Percentiles rank a stretch among this genome's conserved stretches.
Evolutionary conservation across 1,140 invertebrate species (phyloP).

Genomic region (Luehdorfia chinensis): DNA sequence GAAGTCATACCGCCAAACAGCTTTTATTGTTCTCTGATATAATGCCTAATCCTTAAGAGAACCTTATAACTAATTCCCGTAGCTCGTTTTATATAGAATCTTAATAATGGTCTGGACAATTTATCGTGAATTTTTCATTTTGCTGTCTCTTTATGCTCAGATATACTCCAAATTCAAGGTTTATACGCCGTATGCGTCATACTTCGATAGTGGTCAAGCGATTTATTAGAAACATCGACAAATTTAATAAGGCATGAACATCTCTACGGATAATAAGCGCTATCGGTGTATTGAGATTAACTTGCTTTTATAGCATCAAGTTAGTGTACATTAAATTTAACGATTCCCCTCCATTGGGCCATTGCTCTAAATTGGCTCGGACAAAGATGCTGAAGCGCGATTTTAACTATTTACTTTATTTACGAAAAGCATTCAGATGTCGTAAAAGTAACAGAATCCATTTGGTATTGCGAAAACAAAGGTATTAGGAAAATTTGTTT

Average conservation of each 20-base stretch:
- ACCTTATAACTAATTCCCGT: too few species aligned
- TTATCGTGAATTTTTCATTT: too few species aligned
- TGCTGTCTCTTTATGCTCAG: too few species aligned
- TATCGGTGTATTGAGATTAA: constrained; percentile 76
- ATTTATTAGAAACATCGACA: too few species aligned
- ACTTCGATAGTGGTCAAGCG: too few species aligned
- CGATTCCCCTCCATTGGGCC: constrained; percentile 59
- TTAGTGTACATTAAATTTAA: constrained; percentile 75
- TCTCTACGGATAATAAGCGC: constrained; percentile 64
- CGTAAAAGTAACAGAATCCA: constrained; percentile 23
- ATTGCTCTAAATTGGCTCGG: constrained; percentile 56
- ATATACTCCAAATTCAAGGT: too few species aligned
- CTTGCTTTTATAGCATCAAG: constrained; percentile 67
- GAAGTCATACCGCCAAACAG: too few species aligned
- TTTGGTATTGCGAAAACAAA: constrained; percentile 16
- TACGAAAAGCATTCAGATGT: constrained; percentile 17
- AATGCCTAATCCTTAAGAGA: too few species aligned
- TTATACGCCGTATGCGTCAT: too few species aligned
- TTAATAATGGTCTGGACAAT: too few species aligned
- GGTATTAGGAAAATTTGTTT: constrained; percentile 8
- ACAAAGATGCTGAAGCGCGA: constrained; percentile 52
- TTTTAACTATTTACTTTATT: constrained; percentile 51
- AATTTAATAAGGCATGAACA: constrained; percentile 17
- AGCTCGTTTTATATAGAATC: too few species aligned
- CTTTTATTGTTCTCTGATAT: too few species aligned